A percentile compares a stretch with the other conserved stretches of the same genome.
These are phyloP conservation scores for Coryphaenoides rupestris DNA, from an alignment of 2,113 vertebrate genomes.

Conservation along the genomic window DNA sequence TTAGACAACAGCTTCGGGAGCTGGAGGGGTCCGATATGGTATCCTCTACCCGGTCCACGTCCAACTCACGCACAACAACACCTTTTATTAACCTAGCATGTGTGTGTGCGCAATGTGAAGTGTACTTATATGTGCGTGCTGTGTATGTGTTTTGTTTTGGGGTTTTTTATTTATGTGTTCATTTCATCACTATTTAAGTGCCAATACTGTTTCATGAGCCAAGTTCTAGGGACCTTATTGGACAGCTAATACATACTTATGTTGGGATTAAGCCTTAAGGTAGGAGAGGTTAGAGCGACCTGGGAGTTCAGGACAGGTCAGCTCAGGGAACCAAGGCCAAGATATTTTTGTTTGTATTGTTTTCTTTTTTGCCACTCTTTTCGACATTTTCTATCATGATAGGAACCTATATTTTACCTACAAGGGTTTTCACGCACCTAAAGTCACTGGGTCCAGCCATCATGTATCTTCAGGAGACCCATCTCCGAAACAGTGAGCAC, in stretches of 20 bases:
- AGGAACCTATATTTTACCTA: neutral
- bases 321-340: conserved; percentile 2
- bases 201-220: conserved; percentile 12
- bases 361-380: neutral
- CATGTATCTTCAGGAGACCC: conserved; percentile 12
- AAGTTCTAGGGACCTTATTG: conserved; percentile 8
- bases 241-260: neutral
- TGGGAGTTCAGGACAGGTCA: conserved; percentile 8
- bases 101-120: no score
- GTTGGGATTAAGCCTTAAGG: neutral
- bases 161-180: neutral
- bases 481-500: neutral
- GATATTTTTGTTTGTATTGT: conserved; percentile 1
- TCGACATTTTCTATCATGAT: neutral
- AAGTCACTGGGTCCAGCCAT: conserved; percentile 10
- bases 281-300: neutral
- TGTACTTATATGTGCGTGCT: no score
- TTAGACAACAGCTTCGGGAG: neutral
- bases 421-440: conserved; percentile 6
- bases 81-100: no score
- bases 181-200: neutral
- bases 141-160: no score
- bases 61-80: neutral
- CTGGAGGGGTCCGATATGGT: neutral
- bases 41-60: neutral